Evolutionary conservation across 2,888 invertebrate genomes (phyloP), one percentile per base, ranked within the genome.

Genomic region (Agriotes lineatus): DNA sequence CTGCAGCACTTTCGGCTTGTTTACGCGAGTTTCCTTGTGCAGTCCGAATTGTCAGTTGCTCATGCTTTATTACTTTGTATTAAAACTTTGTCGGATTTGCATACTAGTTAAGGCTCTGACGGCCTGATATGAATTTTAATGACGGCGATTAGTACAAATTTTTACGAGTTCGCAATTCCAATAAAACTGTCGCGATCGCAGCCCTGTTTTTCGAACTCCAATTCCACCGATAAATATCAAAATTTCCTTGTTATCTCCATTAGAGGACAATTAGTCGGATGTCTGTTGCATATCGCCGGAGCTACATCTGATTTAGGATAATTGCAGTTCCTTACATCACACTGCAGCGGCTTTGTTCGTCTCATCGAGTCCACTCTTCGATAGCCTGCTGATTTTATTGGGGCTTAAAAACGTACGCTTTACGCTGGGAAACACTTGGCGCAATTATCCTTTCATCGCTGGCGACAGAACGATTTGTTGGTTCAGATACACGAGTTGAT

Each of bases 401-500:
- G 3, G 12, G 6, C 48, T 22, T 48, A 22, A 52, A 52, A 52
- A 52, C 33, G 33, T 52, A 33, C 33, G 18, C 16, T 52, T 52
- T 52, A 35, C 18, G 52, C 33, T 52, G 33, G 35, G 52, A 52
- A 35, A 35, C 33, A 52, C 52, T 52, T 16, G 9, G 22, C 22
- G 33, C 50, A 59, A 67, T 72, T 67, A 69, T 67, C 56, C 50
- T 67, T 67, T 72, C 63, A 67, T 39, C 52, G 67, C 39, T 61
- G 61, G 64, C 72, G 68, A 70, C 72, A 70, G 65, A 70, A 65
- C 70, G 61, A 73, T 73, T 73, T 73, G 72, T 73, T 65, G 52
- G 58, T 65, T 67, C 62, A 68, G 73, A 73, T 73, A 56, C 68
- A 62, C 60, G 60, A 52, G 60, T 54, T 56, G 73, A 70, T 65